These are phyloP conservation scores for Tetramorium bicarinatum DNA, from an alignment of 2,888 invertebrate genomes.

Conservation along the genomic window DNA sequence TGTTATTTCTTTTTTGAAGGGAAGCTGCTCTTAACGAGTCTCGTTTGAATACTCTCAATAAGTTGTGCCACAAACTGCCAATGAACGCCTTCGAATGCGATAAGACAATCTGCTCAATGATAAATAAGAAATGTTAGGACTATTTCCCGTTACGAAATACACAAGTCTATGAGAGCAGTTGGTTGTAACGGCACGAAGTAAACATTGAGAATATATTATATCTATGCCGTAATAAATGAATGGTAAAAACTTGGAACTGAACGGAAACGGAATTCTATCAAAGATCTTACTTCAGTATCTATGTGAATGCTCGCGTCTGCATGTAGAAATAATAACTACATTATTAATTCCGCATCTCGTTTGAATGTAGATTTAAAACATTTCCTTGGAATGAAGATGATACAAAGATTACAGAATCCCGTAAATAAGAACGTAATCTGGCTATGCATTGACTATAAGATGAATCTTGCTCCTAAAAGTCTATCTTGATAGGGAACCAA, in stretches of 20 bases:
- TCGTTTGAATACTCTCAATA: not conserved
- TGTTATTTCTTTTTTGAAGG: not conserved
- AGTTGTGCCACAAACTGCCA: not conserved
- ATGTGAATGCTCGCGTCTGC: not conserved
- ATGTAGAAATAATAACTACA: not conserved
- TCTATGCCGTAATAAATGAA: not conserved
- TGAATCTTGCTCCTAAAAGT: not conserved
- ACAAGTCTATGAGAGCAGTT: not conserved
- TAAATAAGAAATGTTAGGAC: not conserved
- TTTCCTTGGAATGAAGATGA: not conserved
- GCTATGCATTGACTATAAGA: not conserved
- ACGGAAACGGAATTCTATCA: not conserved
- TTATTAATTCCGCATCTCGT: not conserved
- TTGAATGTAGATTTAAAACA: not conserved
- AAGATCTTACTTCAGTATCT: not conserved
- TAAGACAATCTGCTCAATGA: slow-evolving; percentile 17
- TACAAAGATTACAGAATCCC: not conserved
- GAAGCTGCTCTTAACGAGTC: not conserved
- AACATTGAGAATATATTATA: not conserved
- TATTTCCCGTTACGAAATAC: slow-evolving; percentile 4
- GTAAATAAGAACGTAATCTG: not conserved
- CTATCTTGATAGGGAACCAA: not conserved
- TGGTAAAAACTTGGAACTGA: not conserved
- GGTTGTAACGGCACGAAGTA: not conserved
- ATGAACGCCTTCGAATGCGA: not conserved